Evolutionary conservation across 53 echinoderm and acorn worm species (phyloP), one percentile per base, ranked within the genome.

Genomic region (Holothuria scabra): DNA sequence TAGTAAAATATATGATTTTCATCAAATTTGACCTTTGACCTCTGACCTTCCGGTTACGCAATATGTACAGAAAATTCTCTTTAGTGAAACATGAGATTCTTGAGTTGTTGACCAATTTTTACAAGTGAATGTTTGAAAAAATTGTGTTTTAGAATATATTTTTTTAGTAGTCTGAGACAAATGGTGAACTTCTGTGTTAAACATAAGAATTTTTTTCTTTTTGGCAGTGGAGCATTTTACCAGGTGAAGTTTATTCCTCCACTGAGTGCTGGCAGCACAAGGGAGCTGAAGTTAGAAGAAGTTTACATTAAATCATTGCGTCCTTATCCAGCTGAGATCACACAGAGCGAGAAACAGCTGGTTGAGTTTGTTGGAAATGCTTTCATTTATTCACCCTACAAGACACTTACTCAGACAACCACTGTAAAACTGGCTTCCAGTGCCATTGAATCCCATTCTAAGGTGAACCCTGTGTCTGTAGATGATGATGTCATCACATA

Each of bases 341-440:
- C 89, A 31, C 97, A 97, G 92, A 93, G 94, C 46, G 94, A 97
- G 84, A 94, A 94, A 76, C 97, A 97, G 87, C 85, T 74, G 24
- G 94, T 97, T 29, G 94, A 97, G 76, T 92, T 89, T 67, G 60
- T 46, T 22, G 94, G 90, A 22, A 92, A 82, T 74, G 92, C 65
- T 55, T 92, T 94, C 81, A 90, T 97, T 68, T 89, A 86, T 88
- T 83, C 92, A 3, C 97, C 97, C 8, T 97, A 97, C 86, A 70
- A 67, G 48, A 92, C 93, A 1, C 87, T 86, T 41, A 85, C 91
- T 14, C 97, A 97, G 83, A 97, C 90, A 26, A 94, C 97, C 32
- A 89, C 88, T 57, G 92, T 97, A 32, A 92, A 90, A 70, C 59
- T 97, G 69, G 85, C 97, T 14, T 92, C 97, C n/a, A 90, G 84